These are phyloP conservation scores for Drosophila funebris DNA, from an alignment of 1,140 invertebrate species.

Conservation along the genomic window DNA sequence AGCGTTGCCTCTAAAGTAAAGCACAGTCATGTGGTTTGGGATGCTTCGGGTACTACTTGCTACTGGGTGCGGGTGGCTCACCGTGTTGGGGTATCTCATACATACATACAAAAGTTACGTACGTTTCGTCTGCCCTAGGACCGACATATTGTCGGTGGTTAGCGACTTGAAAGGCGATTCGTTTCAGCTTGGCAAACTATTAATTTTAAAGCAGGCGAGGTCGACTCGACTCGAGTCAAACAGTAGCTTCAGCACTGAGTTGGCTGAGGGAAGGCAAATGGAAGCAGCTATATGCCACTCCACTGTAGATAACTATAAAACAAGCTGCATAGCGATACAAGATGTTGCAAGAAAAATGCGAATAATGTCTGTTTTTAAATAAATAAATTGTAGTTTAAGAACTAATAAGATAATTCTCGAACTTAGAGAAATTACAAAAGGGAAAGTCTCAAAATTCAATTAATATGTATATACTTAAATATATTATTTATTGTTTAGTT, in stretches of 20 bases:
- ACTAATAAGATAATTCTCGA: too few species aligned
- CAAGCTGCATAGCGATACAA: too few species aligned
- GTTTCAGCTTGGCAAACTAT: constrained; percentile 80
- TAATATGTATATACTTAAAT: too few species aligned
- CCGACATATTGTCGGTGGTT: constrained; percentile 80
- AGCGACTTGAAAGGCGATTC: constrained; percentile 83
- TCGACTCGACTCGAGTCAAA: not conserved
- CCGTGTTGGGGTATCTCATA: not conserved
- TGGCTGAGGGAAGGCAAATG: not conserved
- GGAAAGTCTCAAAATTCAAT: too few species aligned
- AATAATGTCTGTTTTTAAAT: too few species aligned
- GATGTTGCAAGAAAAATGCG: not conserved
- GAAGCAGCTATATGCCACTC: not conserved
- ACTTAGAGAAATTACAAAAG: too few species aligned
- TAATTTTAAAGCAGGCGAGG: constrained; percentile 56
- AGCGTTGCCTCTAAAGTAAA: constrained; percentile 43
- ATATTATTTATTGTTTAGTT: too few species aligned
- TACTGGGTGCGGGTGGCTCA: not conserved
- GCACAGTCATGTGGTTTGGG: constrained; percentile 45
- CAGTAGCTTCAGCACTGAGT: not conserved
- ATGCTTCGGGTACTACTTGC: not conserved
- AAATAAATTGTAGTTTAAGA: not conserved
- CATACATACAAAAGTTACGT: not conserved
- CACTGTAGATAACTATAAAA: too few species aligned
- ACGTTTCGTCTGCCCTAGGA: constrained; percentile 33